Evolutionary conservation across 2,888 invertebrate species (phyloP).

Genomic region (Drosophila mimica): DNA sequence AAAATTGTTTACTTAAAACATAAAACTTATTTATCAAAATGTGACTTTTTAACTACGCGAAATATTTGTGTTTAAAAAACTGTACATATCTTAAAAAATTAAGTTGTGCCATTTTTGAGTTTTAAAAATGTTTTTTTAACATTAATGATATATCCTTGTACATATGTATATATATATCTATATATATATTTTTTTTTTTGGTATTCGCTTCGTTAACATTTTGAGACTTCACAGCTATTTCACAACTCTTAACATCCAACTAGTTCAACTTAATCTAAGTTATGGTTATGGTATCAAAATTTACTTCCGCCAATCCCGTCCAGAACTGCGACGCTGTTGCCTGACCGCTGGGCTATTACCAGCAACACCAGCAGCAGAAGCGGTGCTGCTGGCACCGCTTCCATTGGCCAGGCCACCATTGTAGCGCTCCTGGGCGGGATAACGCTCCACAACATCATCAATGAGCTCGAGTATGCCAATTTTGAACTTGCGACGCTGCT

Average conservation of each 20-base stretch:
- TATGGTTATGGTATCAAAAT: background rate
- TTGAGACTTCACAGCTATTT: conserved; percentile 6
- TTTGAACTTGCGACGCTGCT: conserved; percentile 86
- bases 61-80: background rate
- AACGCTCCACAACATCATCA: conserved; percentile 85
- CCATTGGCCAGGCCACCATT: conserved; percentile 51
- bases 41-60: background rate
- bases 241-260: conserved; percentile 27
- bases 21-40: background rate
- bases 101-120: background rate
- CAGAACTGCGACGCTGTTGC: conserved; percentile 59
- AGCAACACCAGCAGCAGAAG: conserved; percentile 2
- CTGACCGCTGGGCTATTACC: conserved; percentile 19
- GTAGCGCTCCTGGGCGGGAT: conserved; percentile 70
- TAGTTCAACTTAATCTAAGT: conserved; percentile 16
- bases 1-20: background rate
- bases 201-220: conserved; percentile 1
- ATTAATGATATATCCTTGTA: background rate
- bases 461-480: conserved; percentile 86
- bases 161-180: background rate
- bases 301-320: conserved; percentile 78
- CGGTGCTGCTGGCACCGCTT: conserved; percentile 22
- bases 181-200: conserved; percentile 11
- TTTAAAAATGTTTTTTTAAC: background rate
- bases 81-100: background rate